Base-by-base conservation (phyloP, 1,140 invertebrate genomes). In the Drosophila micromelanica region DNA sequence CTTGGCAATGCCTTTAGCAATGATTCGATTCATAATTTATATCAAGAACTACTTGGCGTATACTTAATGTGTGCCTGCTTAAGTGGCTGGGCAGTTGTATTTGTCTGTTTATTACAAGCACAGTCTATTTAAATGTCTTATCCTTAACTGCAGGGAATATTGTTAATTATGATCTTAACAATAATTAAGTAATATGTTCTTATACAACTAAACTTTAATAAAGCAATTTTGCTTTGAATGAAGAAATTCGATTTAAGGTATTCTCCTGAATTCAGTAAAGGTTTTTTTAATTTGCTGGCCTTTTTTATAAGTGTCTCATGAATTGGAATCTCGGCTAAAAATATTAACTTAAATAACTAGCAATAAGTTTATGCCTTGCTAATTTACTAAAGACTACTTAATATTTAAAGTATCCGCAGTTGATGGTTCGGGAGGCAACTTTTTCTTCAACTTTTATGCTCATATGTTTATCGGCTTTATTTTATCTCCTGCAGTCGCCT, bases 391-490 rank as follows among this genome's bases (percentile, higher is more conserved):
- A 52, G 20, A 17, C 37, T 71, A 57, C 37, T 71, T 57, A 65
- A 65, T 57, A 35, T 56, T 65, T 56, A 17, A 3, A 17, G 17
- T 13, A 35, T 27, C 56, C 12, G n/a, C 5, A 7, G 30, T 38
- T 5, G n/a, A 20, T 40, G 60, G 37, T 2, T 49, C 9, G 52
- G 5, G 1, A 13, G 0, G 9, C 7, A 20, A 43, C 57, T 59
- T 67, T 59, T 59, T 7, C 40, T 42, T 17, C 46, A 48, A 54
- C 63, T 59, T 46, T 67, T 32, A 59, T 45, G 69, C 69, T 67
- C 62, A 67, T 54, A 67, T 72, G 69, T 67, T 72, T 67, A 72
- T 67, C 69, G 62, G 46, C 27, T 72, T 67, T 45, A 67, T 67
- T 70, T 54, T 62, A 70, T 62, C 46, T 72, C 23, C 37, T 38